Conservation (phyloP, 2,888 invertebrate genomes). For the Ephialtes manifestator region DNA sequence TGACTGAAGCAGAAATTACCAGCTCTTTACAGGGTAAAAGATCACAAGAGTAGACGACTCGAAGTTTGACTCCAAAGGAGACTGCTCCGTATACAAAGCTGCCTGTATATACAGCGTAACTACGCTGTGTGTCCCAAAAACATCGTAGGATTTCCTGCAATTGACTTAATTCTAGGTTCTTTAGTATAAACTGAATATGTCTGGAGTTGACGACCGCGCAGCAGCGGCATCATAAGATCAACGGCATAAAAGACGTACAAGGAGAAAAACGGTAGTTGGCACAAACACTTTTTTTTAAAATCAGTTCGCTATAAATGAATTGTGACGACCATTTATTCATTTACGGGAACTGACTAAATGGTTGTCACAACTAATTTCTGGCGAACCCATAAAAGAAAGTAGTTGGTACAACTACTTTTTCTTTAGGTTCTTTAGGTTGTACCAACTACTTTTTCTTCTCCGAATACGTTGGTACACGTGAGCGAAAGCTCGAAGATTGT, state of each 20-base stretch:
- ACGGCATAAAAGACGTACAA: constrained; percentile 23
- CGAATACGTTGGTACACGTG: neutral
- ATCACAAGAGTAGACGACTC: neutral
- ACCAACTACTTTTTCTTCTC: no score
- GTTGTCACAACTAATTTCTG: no score
- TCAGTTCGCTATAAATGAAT: no score
- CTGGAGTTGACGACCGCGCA: neutral
- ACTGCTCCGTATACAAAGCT: neutral
- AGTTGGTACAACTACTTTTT: no score
- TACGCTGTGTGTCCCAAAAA: neutral
- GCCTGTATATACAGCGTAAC: neutral
- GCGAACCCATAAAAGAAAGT: no score
- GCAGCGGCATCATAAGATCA: neutral
- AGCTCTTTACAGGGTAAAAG: neutral
- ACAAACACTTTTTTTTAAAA: no score
- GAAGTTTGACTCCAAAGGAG: neutral
- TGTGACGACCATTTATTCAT: no score
- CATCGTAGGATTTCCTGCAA: constrained; percentile 6
- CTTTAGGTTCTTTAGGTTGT: no score
- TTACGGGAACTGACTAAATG: no score
- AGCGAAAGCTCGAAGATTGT: no score
- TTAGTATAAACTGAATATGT: constrained; percentile 20
- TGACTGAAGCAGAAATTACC: no score
- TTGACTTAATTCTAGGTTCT: constrained; percentile 1
- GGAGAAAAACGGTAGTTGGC: no score